A percentile compares a stretch with the other conserved stretches of the same genome.
phyloP scores from a whole-genome alignment of 2,888 invertebrate species.

The Andrena hattorfiana region DNA sequence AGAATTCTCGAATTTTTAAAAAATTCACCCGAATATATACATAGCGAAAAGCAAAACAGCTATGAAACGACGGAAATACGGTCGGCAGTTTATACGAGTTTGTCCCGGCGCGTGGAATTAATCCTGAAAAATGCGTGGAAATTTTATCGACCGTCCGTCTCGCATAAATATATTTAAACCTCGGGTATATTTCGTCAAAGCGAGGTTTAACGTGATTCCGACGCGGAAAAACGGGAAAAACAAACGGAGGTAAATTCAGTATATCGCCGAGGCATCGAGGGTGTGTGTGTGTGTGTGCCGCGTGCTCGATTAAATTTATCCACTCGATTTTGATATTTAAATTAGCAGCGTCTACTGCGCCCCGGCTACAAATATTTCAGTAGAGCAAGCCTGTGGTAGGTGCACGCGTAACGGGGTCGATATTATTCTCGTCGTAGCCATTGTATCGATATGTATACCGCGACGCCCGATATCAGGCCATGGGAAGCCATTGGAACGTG shows the following conservation, averaged over 20 bases:
- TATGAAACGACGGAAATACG: neutral
- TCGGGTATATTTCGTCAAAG: constrained; percentile 5
- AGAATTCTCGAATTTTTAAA: neutral
- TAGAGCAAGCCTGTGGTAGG: neutral
- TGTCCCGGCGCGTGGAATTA: neutral
- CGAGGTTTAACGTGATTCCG: constrained; percentile 5
- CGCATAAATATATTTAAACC: constrained; percentile 16
- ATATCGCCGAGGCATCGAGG: neutral
- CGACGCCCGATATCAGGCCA: constrained; percentile 45
- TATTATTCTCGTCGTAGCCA: constrained; percentile 53
- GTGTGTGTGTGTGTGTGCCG: no score
- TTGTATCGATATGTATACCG: constrained; percentile 52
- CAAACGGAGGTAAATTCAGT: neutral
- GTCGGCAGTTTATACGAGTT: neutral
- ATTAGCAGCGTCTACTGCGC: neutral
- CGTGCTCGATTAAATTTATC: neutral
- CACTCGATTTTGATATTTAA: neutral
- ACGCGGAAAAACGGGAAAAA: neutral
- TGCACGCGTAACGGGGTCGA: constrained; percentile 31
- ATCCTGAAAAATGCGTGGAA: constrained; percentile 1
- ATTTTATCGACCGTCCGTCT: neutral
- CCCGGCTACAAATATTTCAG: constrained; percentile 8
- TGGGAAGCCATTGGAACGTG: constrained; percentile 58
- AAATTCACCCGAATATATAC: neutral
- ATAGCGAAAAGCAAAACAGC: neutral